phyloP scores from a whole-genome alignment of 1,140 invertebrate genomes.

The Sarcophaga bullata region DNA sequence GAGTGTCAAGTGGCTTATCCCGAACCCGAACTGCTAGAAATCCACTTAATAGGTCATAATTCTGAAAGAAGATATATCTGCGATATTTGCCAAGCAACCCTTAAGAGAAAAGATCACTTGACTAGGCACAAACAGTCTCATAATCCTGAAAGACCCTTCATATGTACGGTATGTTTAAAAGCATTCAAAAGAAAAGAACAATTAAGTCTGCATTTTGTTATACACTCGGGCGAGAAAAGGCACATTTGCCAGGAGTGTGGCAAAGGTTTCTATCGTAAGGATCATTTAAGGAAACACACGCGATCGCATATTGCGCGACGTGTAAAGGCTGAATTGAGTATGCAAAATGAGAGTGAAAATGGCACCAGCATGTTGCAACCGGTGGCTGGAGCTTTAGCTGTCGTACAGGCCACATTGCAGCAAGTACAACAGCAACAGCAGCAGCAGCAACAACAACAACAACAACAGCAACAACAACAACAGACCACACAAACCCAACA shows the following conservation, averaged over 20 bases:
- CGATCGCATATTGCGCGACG: conserved; percentile 82
- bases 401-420: conserved; percentile 55
- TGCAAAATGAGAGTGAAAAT: conserved; percentile 60
- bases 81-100: conserved; percentile 84
- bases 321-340: conserved; percentile 84
- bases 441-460: conserved; percentile 54
- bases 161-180: conserved; percentile 84
- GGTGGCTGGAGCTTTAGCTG: conserved; percentile 57
- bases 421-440: conserved; percentile 52
- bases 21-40: conserved; percentile 81
- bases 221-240: conserved; percentile 86
- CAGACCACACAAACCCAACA: conserved; percentile 52
- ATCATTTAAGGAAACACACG: conserved; percentile 82
- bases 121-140: conserved; percentile 84
- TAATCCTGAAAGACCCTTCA: conserved; percentile 82
- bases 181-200: conserved; percentile 88
- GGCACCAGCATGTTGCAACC: conserved; percentile 63
- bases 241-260: conserved; percentile 87
- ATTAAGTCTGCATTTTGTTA: conserved; percentile 83
- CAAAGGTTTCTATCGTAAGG: conserved; percentile 81
- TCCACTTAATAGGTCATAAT: conserved; percentile 81
- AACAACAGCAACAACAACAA: conserved; percentile 53
- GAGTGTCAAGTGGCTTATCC: conserved; percentile 89
- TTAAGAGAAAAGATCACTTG: conserved; percentile 84
- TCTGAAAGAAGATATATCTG: conserved; percentile 84